These are phyloP conservation scores for Aphelinus atriplicis DNA, from an alignment of 1,140 invertebrate genomes.

Conservation along the genomic window DNA sequence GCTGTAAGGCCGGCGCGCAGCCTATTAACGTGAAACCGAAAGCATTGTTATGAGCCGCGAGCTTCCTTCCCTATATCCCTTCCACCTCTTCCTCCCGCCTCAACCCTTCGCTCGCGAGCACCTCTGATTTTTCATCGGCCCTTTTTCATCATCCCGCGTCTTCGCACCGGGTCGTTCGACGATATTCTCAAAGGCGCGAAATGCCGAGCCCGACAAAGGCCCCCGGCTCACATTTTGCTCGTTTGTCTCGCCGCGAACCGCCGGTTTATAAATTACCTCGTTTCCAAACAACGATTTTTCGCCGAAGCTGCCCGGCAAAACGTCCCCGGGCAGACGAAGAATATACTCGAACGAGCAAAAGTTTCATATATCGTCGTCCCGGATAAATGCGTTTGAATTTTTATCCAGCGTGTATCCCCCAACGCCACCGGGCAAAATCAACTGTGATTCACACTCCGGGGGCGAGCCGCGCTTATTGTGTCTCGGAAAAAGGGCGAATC, in stretches of 20 bases:
- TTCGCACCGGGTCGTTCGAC: too few relatives aligned
- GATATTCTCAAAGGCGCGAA: background rate
- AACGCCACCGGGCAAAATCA: too few relatives aligned
- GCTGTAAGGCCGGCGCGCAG: background rate
- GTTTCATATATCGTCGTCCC: too few relatives aligned
- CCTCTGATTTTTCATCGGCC: constrained; percentile 19
- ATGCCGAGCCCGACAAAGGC: constrained; percentile 3
- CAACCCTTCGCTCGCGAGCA: background rate
- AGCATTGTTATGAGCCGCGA: constrained; percentile 14
- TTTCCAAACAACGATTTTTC: constrained; percentile 8
- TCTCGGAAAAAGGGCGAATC: too few relatives aligned
- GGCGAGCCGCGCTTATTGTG: too few relatives aligned
- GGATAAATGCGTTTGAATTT: too few relatives aligned
- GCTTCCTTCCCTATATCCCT: too few relatives aligned
- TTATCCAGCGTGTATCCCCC: too few relatives aligned
- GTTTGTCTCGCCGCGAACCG: constrained; percentile 9
- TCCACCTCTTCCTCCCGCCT: too few relatives aligned
- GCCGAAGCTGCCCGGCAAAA: background rate
- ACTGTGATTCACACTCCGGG: too few relatives aligned
- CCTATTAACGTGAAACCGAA: constrained; percentile 25
- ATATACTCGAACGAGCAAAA: background rate
- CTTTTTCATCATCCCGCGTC: background rate
- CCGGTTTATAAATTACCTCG: constrained; percentile 1
- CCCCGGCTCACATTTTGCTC: constrained; percentile 2
- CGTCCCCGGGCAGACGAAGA: background rate